phyloP scores from a whole-genome alignment of 2,888 invertebrate genomes.

The Adelphocoris suturalis region DNA sequence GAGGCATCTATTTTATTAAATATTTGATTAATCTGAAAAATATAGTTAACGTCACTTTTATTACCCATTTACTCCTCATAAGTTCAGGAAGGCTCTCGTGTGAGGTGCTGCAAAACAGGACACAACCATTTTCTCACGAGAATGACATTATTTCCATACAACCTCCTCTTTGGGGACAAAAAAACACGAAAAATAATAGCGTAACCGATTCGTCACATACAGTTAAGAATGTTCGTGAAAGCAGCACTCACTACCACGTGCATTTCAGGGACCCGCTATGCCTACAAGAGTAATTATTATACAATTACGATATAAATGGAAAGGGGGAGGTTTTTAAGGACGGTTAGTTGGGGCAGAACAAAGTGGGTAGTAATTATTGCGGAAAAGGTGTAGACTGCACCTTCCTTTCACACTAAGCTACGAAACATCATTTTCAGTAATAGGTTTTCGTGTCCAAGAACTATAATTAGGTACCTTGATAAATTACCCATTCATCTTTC shows the following conservation, averaged over 20 bases:
- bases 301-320: not conserved
- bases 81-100: too few relatives aligned
- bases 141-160: too few relatives aligned
- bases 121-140: too few relatives aligned
- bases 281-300: not conserved
- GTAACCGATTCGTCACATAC: not conserved
- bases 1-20: too few relatives aligned
- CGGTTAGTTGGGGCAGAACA: constrained; percentile 3
- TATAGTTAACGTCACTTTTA: too few relatives aligned
- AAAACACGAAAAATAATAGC: too few relatives aligned
- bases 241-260: not conserved
- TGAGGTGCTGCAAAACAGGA: too few relatives aligned
- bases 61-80: too few relatives aligned
- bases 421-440: not conserved
- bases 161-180: too few relatives aligned
- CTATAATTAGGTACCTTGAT: not conserved
- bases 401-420: not conserved
- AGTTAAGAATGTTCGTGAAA: constrained; percentile 27
- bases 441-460: not conserved
- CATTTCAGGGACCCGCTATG: not conserved
- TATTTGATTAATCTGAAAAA: too few relatives aligned
- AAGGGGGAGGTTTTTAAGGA: not conserved
- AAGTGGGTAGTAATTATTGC: not conserved
- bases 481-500: not conserved
- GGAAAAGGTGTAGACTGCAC: constrained; percentile 10